phyloP scores from a whole-genome alignment of 2,113 vertebrate genomes.

The Acinonyx jubatus region DNA sequence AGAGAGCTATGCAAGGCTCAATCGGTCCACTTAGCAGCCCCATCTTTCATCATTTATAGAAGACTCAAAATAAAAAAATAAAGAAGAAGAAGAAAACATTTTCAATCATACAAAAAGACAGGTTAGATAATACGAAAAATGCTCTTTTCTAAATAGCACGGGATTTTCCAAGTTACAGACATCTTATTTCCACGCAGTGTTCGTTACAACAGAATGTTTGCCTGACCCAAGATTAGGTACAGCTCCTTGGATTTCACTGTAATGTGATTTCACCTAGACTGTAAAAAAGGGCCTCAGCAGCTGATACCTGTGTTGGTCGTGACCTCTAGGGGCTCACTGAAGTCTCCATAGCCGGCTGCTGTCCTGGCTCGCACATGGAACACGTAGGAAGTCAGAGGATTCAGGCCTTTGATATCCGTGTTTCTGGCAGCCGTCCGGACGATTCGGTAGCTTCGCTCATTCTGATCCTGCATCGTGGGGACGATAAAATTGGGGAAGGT shows the following conservation, averaged over 20 bases:
- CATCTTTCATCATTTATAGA: constrained; percentile 13
- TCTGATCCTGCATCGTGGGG: constrained; percentile 90
- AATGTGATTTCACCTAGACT: background rate
- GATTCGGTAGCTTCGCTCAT: constrained; percentile 97
- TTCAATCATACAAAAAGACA: constrained; percentile 30
- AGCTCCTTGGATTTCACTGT: background rate
- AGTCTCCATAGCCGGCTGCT: constrained; percentile 96
- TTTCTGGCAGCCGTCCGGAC: constrained; percentile 94
- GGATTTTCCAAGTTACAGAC: background rate
- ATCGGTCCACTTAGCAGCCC: background rate
- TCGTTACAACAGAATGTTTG: background rate
- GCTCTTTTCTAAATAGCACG: background rate
- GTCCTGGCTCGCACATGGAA: constrained; percentile 98
- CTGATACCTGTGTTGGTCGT: constrained; percentile 96
- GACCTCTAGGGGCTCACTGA: constrained; percentile 96
- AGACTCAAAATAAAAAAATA: background rate
- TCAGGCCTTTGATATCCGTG: constrained; percentile 95
- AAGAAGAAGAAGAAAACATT: background rate
- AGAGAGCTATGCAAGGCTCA: background rate
- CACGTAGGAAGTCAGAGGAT: constrained; percentile 96
- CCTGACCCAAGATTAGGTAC: background rate
- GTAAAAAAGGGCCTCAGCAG: background rate
- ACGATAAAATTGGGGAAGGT: background rate
- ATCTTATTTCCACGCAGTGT: background rate
- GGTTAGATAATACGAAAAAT: background rate